A percentile compares a stretch with the other conserved stretches of the same genome.
phyloP scores from a whole-genome alignment of 1,140 invertebrate genomes.

The Philopotamus ludificatus region DNA sequence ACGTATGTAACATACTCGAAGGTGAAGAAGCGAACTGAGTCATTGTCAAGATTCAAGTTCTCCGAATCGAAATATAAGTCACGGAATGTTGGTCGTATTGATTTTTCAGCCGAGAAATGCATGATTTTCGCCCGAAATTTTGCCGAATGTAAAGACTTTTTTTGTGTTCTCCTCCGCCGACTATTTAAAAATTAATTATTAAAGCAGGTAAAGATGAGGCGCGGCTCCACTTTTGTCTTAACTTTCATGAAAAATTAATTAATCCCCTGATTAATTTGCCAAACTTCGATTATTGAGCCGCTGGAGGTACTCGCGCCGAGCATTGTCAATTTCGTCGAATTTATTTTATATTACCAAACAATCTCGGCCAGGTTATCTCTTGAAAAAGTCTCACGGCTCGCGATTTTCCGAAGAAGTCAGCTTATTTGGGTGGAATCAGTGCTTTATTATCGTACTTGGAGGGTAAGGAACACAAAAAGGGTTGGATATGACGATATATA shows the following conservation, averaged over 20 bases:
- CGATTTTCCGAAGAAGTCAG: not conserved
- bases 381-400: too few species aligned
- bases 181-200: not conserved
- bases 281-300: not conserved
- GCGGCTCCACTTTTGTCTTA: not conserved
- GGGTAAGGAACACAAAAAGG: not conserved
- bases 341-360: not conserved
- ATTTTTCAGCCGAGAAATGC: not conserved
- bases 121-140: not conserved
- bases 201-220: not conserved
- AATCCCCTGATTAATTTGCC: not conserved
- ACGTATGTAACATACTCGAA: too few species aligned
- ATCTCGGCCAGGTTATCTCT: too few species aligned
- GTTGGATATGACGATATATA: not conserved
- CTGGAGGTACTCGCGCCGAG: too few species aligned
- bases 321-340: not conserved
- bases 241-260: not conserved
- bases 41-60: slow-evolving; percentile 7
- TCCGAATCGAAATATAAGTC: not conserved
- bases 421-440: not conserved
- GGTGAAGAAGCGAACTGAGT: not conserved
- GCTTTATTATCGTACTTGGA: not conserved
- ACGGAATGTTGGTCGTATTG: not conserved
- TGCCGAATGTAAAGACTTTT: not conserved
- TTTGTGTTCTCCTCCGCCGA: not conserved